A percentile compares a stretch with the other conserved stretches of the same genome.
Evolutionary conservation across 2,888 invertebrate genomes (phyloP).

Genomic region (Nephrotoma appendiculata): DNA sequence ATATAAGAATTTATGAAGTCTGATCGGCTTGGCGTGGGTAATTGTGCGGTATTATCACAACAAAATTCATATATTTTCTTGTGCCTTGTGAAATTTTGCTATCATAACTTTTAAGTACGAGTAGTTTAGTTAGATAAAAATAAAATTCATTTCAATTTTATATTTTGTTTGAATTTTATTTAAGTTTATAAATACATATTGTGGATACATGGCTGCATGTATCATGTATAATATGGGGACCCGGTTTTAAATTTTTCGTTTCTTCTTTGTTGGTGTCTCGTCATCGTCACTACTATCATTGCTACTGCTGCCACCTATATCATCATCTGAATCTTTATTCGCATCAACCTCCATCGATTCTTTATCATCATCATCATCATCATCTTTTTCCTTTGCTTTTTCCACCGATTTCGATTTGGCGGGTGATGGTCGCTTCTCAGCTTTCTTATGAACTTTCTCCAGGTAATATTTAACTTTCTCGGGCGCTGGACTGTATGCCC

Average conservation of each 20-base stretch:
- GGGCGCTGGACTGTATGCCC: constrained; percentile 63
- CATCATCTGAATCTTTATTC: background rate
- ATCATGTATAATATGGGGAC: background rate
- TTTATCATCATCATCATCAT: too few relatives aligned
- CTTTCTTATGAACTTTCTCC: constrained; percentile 20
- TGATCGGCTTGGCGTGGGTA: background rate
- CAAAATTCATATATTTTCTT: background rate
- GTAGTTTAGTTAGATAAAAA: background rate
- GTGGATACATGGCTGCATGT: background rate
- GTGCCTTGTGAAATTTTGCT: background rate
- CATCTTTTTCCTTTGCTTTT: background rate
- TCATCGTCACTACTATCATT: background rate
- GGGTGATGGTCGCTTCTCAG: constrained; percentile 25
- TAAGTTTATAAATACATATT: background rate
- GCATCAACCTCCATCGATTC: background rate
- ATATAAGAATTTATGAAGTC: background rate
- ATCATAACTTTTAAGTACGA: background rate
- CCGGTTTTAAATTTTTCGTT: background rate
- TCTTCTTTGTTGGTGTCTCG: background rate
- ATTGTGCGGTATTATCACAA: background rate
- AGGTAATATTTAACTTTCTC: constrained; percentile 47
- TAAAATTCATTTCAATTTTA: background rate
- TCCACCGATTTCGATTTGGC: background rate
- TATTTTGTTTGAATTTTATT: background rate
- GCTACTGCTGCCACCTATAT: background rate